Evolutionary conservation across 2,113 vertebrate genomes (phyloP), one percentile per base, ranked within the genome.

Genomic region (Oryzias curvinotus): DNA sequence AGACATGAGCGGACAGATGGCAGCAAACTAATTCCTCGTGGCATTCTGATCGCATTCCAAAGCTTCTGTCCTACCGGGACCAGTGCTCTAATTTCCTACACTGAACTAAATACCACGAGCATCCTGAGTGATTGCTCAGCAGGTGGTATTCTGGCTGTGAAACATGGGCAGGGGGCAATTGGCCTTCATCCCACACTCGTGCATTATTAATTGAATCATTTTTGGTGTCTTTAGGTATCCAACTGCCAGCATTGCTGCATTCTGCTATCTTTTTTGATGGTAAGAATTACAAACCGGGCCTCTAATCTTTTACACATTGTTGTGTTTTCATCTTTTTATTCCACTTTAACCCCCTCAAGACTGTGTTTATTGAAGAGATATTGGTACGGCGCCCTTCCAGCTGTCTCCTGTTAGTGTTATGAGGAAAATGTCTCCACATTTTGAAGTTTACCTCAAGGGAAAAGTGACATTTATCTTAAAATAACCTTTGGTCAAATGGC

Each of bases 1-100:
- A 60, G 67, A 59, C 57, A 62, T 49, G 65, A 72, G 28, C 30
- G 56, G 61, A 61, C 88, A 89, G 86, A 88, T 89, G 88, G 84
- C 66, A 21, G 43, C 59, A 58, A 71, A 78, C 64, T 58, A 45
- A 77, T 82, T 82, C 68, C 77, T 83, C 55, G 36, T 68, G 53
- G 72, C 68, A 3, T 78, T 72, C 67, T 78, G 81, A 85, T 82
- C 62, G 61, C 65, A 51, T 68, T 82, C 86, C 80, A 88, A 78
- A 55, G 68, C 47, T 79, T 26, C 47, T 64, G 18, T 58, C 26
- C 82, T 68, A 52, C 56, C 55, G 84, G 84, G 78, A 84, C 60
- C 57, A 19, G 16, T 81, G 85, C 62, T 87, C 82, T 71, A 77
- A 76, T 88, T 87, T 83, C 63, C 68, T 68, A 36, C 65, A 61